Evolutionary conservation across 2,113 vertebrate species (phyloP), one percentile per base, ranked within the genome.

Genomic region (Manacus vitellinus): DNA sequence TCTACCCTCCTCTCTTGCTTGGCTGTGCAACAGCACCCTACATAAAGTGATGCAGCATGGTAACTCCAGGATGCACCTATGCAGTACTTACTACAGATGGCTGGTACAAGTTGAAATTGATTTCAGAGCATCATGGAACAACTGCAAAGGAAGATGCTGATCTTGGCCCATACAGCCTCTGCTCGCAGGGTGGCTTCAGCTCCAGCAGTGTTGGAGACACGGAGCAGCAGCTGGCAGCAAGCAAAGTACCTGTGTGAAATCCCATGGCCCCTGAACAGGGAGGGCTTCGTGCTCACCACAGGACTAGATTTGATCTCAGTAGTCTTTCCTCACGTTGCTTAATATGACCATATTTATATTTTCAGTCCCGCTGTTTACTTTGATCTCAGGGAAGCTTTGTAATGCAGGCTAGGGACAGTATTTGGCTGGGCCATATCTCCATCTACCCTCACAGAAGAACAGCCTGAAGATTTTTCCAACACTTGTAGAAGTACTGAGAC

Each of bases 321-420:
- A 67, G 71, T 78, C 82, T 92, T 77, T 97, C 79, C 37, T 90
- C 93, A 70, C 79, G 4, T 80, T 85, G 33, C 55, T 92, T 92
- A 58, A 92, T 91, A 63, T 0, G 16, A 72, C 49, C 47, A 35
- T 81, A 84, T 81, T 83, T 92, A 78, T 85, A 71, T 92, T 83
- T 94, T 93, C 79, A 66, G 52, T 39, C 24, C 68, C 61, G 43
- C 76, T 80, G 73, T 72, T 94, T 56, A 18, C 88, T 94, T 90
- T 96, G 76, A 91, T 93, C 92, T 77, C 46, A 22, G 35, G 9
- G 13, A 71, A 74, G 49, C 65, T 56, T 81, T 76, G 85, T 66
- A 65, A 62, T 25, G 63, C 49, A 47, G 85, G 14, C 33, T 85
- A 59, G 43, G 59, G n/a, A 67, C 1, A 8, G 61, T 84, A 72